Evolutionary conservation across 2,797 vertebrate genomes (phyloP).

Genomic region (Sylvia borin): DNA sequence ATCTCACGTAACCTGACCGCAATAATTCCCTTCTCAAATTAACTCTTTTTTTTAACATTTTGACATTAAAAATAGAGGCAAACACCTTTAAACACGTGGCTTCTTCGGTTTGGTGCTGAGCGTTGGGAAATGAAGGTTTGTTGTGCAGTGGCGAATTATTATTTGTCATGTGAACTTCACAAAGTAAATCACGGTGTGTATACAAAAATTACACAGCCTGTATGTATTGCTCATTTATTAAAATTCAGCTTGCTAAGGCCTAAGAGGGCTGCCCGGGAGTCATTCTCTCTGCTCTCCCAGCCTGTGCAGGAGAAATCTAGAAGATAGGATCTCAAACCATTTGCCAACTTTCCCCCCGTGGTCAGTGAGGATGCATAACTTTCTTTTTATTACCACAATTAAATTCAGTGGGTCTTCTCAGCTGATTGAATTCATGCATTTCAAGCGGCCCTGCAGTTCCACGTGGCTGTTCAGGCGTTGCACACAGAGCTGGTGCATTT

Average conservation of each 20-base stretch:
- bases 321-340: neutral
- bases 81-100: conserved; percentile 8
- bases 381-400: neutral
- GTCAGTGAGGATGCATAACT: neutral
- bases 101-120: conserved; percentile 1
- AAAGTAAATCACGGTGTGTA: neutral
- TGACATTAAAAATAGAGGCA: conserved; percentile 27
- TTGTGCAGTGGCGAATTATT: neutral
- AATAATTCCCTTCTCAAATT: conserved; percentile 64
- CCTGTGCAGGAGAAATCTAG: neutral
- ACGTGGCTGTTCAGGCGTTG: neutral
- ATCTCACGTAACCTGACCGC: conserved; percentile 55
- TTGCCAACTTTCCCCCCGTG: neutral
- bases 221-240: neutral
- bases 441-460: neutral
- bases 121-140: neutral
- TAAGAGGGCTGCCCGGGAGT: neutral
- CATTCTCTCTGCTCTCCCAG: neutral
- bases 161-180: neutral
- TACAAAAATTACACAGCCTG: neutral
- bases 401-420: neutral
- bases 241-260: neutral
- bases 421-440: neutral
- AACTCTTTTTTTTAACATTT: conserved; percentile 52
- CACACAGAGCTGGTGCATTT: neutral